Evolutionary conservation across 2,797 vertebrate genomes (phyloP).

Genomic region (Thamnophis elegans): DNA sequence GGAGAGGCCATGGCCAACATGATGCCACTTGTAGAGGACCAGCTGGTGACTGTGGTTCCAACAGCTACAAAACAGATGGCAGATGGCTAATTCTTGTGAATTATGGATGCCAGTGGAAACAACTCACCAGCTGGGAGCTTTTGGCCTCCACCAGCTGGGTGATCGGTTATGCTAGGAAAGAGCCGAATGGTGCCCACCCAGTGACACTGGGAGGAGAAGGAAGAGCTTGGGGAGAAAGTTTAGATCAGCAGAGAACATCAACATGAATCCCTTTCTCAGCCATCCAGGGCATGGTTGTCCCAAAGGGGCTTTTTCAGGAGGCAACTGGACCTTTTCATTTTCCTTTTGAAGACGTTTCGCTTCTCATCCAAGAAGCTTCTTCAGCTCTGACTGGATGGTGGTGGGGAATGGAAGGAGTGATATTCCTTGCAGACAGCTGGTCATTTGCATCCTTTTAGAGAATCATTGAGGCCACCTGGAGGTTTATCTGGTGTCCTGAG

Average conservation of each 20-base stretch:
- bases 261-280: background rate
- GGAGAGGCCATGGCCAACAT: background rate
- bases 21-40: constrained; percentile 1
- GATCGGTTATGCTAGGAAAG: background rate
- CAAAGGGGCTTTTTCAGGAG: too few relatives aligned
- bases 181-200: background rate
- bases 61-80: constrained; percentile 22
- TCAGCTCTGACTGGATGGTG: too few relatives aligned
- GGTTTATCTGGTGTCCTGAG: too few relatives aligned
- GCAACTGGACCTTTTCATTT: too few relatives aligned
- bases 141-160: constrained; percentile 11
- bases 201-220: background rate
- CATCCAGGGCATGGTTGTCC: too few relatives aligned
- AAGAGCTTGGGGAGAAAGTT: background rate
- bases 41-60: background rate
- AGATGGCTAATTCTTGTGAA: constrained; percentile 12
- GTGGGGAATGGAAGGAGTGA: too few relatives aligned
- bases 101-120: background rate
- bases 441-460: too few relatives aligned
- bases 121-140: background rate
- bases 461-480: too few relatives aligned
- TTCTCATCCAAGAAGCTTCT: too few relatives aligned
- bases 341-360: too few relatives aligned
- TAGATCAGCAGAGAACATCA: background rate
- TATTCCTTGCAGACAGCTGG: too few relatives aligned